Base-by-base conservation (phyloP, 2,113 vertebrate genomes). In the Proteles cristata region DNA sequence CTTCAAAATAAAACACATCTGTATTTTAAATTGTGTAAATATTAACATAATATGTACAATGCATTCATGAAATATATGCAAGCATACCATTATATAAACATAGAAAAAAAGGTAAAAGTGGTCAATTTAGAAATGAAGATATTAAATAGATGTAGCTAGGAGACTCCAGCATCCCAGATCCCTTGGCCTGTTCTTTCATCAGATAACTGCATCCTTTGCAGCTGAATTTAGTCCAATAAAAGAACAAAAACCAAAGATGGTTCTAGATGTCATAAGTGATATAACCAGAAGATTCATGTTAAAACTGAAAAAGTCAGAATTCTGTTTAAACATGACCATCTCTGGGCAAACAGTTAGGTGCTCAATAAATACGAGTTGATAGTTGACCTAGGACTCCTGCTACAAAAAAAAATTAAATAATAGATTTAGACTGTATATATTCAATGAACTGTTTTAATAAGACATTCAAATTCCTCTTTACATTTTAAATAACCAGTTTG, bases 31-130 rank as follows among this genome's bases (percentile, higher is more conserved):
- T 43, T n/a, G 81, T 94, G 97, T 69, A 98, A 98, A 97, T 98
- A 98, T 98, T 97, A 98, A 98, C 97, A 98, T 83, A 98, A 91
- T 99, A 98, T 98, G 95, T 98, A 98, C 98, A 99, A 96, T 1
- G 14, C 95, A 97, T 98, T 98, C 95, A 65, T 81, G 98, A 98
- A 98, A 97, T 86, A 97, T 50, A 96, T 94, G 96, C 86, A 89
- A 97, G 93, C 74, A 87, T 98, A 97, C 88, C 96, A 97, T 98
- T 97, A 98, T 97, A 98, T 98, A 98, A 97, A 98, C 97, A 98
- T 95, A 97, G 92, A 95, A 96, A 96, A 96, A 92, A 85, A 84
- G 65, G 93, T 93, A 83, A 94, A 97, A 73, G 83, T 35, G 7
- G 66, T 92, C 94, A 92, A 87, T 94, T 97, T 87, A 93, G 89